phyloP scores from a whole-genome alignment of 2,113 vertebrate genomes.

The Dicaeum eximium region DNA sequence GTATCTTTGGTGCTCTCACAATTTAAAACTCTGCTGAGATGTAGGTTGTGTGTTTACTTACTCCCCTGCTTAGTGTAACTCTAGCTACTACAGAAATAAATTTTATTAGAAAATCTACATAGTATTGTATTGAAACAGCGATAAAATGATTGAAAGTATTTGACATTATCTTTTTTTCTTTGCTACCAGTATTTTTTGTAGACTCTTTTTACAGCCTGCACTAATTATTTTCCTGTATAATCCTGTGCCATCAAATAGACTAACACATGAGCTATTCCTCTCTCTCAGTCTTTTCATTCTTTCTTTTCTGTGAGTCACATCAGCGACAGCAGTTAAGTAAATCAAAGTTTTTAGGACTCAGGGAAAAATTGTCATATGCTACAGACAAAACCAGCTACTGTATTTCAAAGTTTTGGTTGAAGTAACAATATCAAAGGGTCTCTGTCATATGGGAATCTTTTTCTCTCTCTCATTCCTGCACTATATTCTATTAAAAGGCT shows the following conservation, averaged over 20 bases:
- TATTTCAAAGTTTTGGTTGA: constrained; percentile 57
- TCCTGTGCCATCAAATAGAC: constrained; percentile 33
- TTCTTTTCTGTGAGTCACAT: constrained; percentile 11
- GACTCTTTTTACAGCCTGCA: neutral
- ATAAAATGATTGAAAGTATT: neutral
- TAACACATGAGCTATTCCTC: constrained; percentile 20
- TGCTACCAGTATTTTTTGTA: neutral
- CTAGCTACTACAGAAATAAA: neutral
- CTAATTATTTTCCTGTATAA: constrained; percentile 38
- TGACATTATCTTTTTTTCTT: neutral
- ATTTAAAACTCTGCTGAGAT: neutral
- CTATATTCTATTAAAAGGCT: constrained; percentile 14
- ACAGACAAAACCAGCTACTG: constrained; percentile 24
- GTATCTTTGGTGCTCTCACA: neutral
- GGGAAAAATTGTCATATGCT: constrained; percentile 15
- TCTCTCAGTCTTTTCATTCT: neutral
- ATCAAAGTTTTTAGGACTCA: constrained; percentile 47
- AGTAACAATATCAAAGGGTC: constrained; percentile 45
- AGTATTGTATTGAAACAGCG: neutral
- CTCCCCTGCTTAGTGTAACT: neutral
- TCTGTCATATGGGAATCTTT: constrained; percentile 49
- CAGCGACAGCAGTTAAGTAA: constrained; percentile 41
- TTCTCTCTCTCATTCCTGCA: neutral
- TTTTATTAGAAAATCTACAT: neutral
- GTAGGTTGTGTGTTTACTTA: neutral